phyloP scores from a whole-genome alignment of 2,113 vertebrate species.

The Prunella himalayana region DNA sequence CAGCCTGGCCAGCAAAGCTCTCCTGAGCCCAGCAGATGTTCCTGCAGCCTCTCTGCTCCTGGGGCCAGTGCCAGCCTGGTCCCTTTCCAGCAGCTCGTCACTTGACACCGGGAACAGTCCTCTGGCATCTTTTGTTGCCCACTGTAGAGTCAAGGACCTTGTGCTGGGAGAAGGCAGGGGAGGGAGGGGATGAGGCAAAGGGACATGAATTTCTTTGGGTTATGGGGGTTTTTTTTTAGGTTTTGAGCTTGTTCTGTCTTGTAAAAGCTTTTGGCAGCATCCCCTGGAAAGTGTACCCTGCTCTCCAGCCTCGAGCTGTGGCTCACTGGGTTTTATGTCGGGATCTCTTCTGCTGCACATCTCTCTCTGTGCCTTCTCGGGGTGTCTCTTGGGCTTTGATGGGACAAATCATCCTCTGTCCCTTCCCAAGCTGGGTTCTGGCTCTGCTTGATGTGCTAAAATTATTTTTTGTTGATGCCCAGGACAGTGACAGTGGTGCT shows the following conservation, averaged over 20 bases:
- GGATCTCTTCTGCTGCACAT: background rate
- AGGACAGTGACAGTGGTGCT: background rate
- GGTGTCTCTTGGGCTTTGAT: background rate
- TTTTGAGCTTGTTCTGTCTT: background rate
- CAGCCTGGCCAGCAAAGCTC: background rate
- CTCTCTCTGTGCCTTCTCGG: background rate
- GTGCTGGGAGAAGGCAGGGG: background rate
- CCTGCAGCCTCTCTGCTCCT: background rate
- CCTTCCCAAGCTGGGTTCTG: background rate
- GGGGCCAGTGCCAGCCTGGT: conserved; percentile 36
- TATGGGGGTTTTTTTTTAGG: background rate
- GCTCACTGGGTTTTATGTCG: background rate
- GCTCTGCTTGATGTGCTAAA: background rate
- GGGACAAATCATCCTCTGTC: background rate
- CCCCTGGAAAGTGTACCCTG: background rate
- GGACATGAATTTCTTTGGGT: background rate
- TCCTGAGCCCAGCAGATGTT: conserved; percentile 60
- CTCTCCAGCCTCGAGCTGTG: background rate
- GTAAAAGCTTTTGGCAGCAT: background rate
- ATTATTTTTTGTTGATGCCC: background rate
- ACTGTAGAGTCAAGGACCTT: background rate
- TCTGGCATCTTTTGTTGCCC: conserved; percentile 17
- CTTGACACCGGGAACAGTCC: conserved; percentile 20
- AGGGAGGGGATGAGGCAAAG: background rate
- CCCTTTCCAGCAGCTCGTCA: conserved; percentile 42